Conservation (phyloP, 2,113 vertebrate species). For the Nestor notabilis region DNA sequence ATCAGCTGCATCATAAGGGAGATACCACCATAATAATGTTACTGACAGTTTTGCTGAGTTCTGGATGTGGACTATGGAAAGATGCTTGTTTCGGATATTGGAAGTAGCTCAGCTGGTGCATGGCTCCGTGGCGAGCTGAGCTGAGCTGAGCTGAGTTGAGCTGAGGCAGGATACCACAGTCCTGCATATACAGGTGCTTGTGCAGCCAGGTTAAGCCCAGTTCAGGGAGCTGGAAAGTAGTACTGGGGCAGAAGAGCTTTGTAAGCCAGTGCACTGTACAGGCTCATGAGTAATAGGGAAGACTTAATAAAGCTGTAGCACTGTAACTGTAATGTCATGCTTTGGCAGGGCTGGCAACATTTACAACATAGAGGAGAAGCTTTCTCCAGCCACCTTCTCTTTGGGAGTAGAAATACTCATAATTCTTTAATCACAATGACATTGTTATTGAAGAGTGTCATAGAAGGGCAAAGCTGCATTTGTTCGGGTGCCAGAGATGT, state of each 20-base stretch:
- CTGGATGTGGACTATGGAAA: background rate
- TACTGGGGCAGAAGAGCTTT: background rate
- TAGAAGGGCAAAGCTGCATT: background rate
- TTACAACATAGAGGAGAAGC: background rate
- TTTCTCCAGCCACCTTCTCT: background rate
- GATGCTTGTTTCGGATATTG: rapidly evolving
- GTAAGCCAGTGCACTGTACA: background rate
- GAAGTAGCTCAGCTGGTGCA: background rate
- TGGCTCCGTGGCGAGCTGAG: background rate
- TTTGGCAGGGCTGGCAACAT: background rate
- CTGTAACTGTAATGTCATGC: background rate
- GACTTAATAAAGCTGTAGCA: rapidly evolving
- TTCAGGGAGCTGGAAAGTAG: background rate
- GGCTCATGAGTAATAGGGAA: background rate
- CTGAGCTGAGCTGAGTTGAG: background rate
- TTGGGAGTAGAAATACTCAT: background rate
- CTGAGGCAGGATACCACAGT: background rate
- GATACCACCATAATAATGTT: background rate
- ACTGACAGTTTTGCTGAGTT: background rate
- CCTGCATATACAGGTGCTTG: rapidly evolving
- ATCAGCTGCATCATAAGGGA: background rate
- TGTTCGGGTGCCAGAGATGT: background rate
- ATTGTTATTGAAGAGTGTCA: background rate
- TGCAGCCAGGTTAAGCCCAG: background rate
- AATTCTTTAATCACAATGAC: background rate